Conservation (phyloP, 2,888 invertebrate species). For the Melikaiella ostensackeni region DNA sequence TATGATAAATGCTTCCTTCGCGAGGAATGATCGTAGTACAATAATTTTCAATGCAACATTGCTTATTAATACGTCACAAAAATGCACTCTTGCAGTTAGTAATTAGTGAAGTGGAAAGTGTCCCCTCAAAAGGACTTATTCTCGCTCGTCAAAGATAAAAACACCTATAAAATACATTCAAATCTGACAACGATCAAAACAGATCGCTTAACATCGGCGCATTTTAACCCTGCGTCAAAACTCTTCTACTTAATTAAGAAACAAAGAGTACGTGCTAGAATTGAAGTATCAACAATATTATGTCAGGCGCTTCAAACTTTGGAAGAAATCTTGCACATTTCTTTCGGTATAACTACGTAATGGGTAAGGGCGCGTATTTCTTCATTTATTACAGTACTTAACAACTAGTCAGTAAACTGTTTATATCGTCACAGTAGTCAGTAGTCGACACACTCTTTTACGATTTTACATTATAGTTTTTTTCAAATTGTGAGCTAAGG, state of each 20-base stretch:
- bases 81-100: constrained; percentile 33
- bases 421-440: constrained; percentile 36
- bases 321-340: constrained; percentile 39
- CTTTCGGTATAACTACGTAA: constrained; percentile 31
- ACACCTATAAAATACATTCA: constrained; percentile 38
- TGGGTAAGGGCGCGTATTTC: constrained; percentile 32
- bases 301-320: constrained; percentile 28
- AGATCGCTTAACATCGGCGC: constrained; percentile 29
- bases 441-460: constrained; percentile 26
- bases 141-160: constrained; percentile 36
- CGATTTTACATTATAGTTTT: background rate
- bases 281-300: constrained; percentile 27
- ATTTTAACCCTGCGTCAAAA: constrained; percentile 12
- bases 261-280: constrained; percentile 29
- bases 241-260: constrained; percentile 18
- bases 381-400: constrained; percentile 30
- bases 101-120: constrained; percentile 28
- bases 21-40: constrained; percentile 53
- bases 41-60: constrained; percentile 37
- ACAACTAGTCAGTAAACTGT: constrained; percentile 27
- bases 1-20: constrained; percentile 61
- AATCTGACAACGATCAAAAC: constrained; percentile 19
- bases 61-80: background rate
- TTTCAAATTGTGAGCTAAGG: constrained; percentile 44
- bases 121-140: constrained; percentile 9